Conservation (phyloP, 2,797 vertebrate genomes). For the Myripristis jacobus region DNA sequence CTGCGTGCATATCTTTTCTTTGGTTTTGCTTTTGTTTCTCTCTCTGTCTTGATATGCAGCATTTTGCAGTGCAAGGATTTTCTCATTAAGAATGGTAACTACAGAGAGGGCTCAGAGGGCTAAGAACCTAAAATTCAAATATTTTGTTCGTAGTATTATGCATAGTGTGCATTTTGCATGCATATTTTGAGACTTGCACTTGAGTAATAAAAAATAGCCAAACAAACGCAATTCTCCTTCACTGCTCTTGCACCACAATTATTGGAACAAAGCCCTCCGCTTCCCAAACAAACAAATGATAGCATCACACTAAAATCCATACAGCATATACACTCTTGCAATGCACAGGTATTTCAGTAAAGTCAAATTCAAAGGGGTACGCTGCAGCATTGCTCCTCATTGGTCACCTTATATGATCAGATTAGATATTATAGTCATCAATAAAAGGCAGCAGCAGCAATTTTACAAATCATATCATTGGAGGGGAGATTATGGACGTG, state of each 20-base stretch:
- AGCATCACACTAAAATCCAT: not conserved
- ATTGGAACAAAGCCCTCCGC: not conserved
- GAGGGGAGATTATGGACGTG: conserved; percentile 73
- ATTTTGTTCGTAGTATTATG: not conserved
- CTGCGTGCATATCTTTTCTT: not conserved
- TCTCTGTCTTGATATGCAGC: conserved; percentile 15
- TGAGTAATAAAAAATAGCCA: not conserved
- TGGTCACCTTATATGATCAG: conserved; percentile 51
- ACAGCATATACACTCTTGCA: not conserved
- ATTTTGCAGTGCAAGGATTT: conserved; percentile 11
- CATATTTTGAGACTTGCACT: not conserved
- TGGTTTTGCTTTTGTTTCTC: not conserved
- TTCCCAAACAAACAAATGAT: not conserved
- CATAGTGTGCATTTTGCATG: not conserved
- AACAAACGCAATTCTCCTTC: no score
- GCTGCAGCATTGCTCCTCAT: conserved; percentile 27
- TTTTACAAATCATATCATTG: conserved; percentile 75
- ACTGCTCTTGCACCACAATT: not conserved
- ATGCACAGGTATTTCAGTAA: conserved; percentile 37
- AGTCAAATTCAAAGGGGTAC: conserved; percentile 40
- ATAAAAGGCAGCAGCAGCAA: conserved; percentile 61
- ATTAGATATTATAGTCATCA: conserved; percentile 61
- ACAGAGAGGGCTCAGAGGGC: not conserved
- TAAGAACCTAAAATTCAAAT: conserved; percentile 4
- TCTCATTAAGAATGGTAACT: conserved; percentile 17